phyloP scores from a whole-genome alignment of 2,797 vertebrate species.

The Setipinna tenuifilis region DNA sequence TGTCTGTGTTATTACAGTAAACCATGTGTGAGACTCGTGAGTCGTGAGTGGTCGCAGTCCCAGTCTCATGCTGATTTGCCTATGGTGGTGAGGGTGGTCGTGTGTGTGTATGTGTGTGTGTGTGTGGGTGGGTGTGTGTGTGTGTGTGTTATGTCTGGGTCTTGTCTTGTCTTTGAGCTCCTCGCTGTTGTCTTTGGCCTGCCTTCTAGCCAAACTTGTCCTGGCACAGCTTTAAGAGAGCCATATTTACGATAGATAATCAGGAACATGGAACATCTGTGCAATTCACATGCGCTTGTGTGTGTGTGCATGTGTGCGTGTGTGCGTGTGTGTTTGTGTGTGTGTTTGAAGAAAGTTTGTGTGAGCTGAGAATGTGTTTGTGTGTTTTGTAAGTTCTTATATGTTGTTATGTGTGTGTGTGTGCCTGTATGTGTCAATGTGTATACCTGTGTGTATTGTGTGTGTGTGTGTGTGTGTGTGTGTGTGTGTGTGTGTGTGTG shows the following conservation, averaged over 20 bases:
- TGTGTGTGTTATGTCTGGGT: neutral
- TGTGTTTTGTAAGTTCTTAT: neutral
- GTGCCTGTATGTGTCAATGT: slow-evolving; percentile 2
- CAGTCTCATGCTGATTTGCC: too few relatives aligned
- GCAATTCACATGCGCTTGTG: neutral
- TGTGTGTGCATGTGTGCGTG: neutral
- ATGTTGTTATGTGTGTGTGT: neutral
- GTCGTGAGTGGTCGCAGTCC: too few relatives aligned
- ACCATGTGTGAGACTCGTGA: too few relatives aligned
- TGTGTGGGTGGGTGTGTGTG: neutral
- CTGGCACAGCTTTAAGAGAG: neutral
- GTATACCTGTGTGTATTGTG: neutral
- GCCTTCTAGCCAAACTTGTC: neutral
- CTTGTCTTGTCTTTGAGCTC: neutral
- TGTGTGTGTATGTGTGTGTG: slow-evolving; percentile 7
- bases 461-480: slow-evolving; percentile 37
- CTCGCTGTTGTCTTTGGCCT: neutral
- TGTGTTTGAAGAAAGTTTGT: slow-evolving; percentile 17
- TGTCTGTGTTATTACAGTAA: too few relatives aligned
- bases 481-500: neutral
- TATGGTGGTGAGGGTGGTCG: neutral
- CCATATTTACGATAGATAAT: neutral
- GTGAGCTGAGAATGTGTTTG: neutral
- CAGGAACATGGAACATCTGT: slow-evolving; percentile 7
- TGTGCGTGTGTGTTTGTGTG: slow-evolving; percentile 30